Percentiles rank a stretch among this genome's conserved stretches.
These are phyloP conservation scores for Poeciliopsis occidentalis DNA, from an alignment of 2,113 vertebrate genomes.

Conservation along the genomic window DNA sequence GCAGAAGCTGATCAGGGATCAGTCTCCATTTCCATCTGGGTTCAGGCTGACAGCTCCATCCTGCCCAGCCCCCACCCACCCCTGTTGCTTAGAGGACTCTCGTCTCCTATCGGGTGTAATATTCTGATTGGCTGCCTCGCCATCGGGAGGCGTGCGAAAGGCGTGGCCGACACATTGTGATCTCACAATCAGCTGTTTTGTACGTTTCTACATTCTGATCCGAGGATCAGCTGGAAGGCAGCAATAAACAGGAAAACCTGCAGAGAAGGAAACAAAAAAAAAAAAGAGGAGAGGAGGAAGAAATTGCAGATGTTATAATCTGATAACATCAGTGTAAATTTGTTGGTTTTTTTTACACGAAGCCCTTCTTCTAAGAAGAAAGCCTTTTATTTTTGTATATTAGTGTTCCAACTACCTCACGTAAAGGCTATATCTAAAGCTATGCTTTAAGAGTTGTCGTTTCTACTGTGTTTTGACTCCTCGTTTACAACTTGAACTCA, in stretches of 20 bases:
- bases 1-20: constrained; percentile 58
- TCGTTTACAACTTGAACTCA: constrained; percentile 84
- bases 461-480: constrained; percentile 76
- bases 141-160: constrained; percentile 63
- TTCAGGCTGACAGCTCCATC: constrained; percentile 60
- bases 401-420: constrained; percentile 85
- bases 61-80: constrained; percentile 63
- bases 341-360: constrained; percentile 70
- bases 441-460: constrained; percentile 81
- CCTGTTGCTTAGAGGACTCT: constrained; percentile 55
- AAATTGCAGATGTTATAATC: constrained; percentile 76
- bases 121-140: constrained; percentile 71
- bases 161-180: constrained; percentile 81
- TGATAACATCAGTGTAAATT: constrained; percentile 69
- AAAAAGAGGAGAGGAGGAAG: constrained; percentile 28
- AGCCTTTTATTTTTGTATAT: constrained; percentile 77
- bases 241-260: constrained; percentile 82
- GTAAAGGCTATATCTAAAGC: constrained; percentile 80
- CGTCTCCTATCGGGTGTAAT: constrained; percentile 75
- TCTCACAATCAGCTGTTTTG: constrained; percentile 94
- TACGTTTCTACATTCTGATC: constrained; percentile 87
- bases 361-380: constrained; percentile 87
- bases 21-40: constrained; percentile 53
- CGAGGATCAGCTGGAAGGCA: constrained; percentile 84
- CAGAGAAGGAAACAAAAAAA: constrained; percentile 52